Conservation (phyloP, 2,797 vertebrate genomes). For the Xerus rutilus region DNA sequence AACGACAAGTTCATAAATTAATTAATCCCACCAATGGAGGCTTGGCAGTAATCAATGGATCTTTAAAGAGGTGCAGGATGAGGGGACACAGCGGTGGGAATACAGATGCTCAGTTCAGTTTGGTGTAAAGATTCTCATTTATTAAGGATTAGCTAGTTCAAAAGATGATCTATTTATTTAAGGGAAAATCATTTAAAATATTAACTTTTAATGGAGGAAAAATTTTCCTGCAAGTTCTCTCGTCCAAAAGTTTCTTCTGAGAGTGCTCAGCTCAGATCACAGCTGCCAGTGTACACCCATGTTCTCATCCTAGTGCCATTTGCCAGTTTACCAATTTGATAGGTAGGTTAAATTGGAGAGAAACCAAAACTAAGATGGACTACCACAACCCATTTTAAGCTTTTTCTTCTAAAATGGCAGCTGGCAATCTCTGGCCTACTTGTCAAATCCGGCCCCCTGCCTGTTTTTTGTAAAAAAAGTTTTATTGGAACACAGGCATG, state of each 20-base stretch:
- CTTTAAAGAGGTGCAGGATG: conserved; percentile 91
- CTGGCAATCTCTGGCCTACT: background rate
- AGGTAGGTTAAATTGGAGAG: background rate
- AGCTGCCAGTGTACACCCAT: background rate
- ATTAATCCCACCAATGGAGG: conserved; percentile 96
- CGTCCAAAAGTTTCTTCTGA: conserved; percentile 60
- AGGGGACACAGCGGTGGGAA: conserved; percentile 84
- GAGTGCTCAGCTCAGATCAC: background rate
- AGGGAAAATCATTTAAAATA: conserved; percentile 83
- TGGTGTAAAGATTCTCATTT: conserved; percentile 86
- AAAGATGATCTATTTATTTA: conserved; percentile 86
- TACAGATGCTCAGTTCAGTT: conserved; percentile 84
- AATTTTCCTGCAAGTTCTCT: conserved; percentile 58
- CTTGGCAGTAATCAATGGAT: conserved; percentile 94
- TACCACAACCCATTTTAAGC: background rate
- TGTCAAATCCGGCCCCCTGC: background rate
- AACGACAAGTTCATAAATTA: conserved; percentile 99
- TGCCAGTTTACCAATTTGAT: background rate
- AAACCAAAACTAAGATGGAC: background rate
- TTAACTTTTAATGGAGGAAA: conserved; percentile 79
- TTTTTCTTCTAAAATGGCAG: background rate
- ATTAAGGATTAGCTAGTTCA: conserved; percentile 87
- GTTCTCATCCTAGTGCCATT: background rate
- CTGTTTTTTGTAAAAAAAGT: conserved; percentile 53
- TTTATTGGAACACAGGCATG: background rate